Evolutionary conservation across 2,113 vertebrate species (phyloP), one percentile per base, ranked within the genome.

Genomic region (Barbus barbus): DNA sequence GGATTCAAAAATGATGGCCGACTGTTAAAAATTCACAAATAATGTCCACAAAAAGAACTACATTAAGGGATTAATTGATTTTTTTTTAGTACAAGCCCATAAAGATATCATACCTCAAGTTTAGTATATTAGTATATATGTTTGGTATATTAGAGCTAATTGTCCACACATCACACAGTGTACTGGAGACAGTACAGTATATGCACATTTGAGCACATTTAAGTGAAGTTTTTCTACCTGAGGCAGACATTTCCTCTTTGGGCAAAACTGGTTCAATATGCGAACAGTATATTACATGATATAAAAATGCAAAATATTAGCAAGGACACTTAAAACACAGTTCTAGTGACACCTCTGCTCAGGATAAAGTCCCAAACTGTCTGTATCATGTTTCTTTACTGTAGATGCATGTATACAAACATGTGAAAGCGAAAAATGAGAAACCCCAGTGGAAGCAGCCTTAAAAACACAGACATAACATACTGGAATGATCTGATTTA

Each of bases 401-500:
- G 31, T 67, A 36, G 46, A 84, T 13, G 51, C 24, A 85, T 67
- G 65, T 12, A 31, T 36, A 53, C 56, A 83, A 79, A 85, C 86
- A 44, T 44, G 76, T 38, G 28, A 87, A 85, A 76, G 46, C 38
- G 13, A 69, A 58, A 83, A 41, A 14, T 48, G 63, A 44, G 76
- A n/a, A n/a, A n/a, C n/a, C n/a, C n/a, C n/a, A n/a, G n/a, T n/a
- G n/a, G n/a, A 51, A 14, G 51, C 0, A 36, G 20, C 41, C 65
- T 67, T 63, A 86, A 71, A 89, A 46, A 90, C 44, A 84, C 76
- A 44, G 18, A 31, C 44, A 20, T 24, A 31, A 76, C 75, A 81
- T 46, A 84, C 87, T 91, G 90, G 87, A 90, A 84, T 81, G 77
- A 83, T 85, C 83, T 83, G n/a, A 87, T 95, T 94, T 93, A 93